Base-by-base conservation (phyloP, 2,797 vertebrate species). In the Semotilus atromaculatus region DNA sequence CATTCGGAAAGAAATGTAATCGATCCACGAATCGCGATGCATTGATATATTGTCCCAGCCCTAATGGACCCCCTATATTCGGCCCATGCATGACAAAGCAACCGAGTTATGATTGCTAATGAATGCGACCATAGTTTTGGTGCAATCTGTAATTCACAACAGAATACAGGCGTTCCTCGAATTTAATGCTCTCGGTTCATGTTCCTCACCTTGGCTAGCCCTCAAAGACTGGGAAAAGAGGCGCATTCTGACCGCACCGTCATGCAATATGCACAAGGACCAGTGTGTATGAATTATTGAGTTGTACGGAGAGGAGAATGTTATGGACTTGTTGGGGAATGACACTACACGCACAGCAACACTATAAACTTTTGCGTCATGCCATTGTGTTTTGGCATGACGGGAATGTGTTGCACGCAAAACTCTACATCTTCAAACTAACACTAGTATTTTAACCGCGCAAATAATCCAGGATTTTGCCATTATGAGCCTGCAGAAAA, bases 241-340 rank as follows among this genome's bases (percentile, higher is more conserved):
- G 31, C 5, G 7, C 9, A 43, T 80, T 88, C 83, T 53, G 55
- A 48, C 68, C 5, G 26, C 58, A 55, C 38, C n/a, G 31, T 55
- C 81, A 82, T 67, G 72, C 74, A 80, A 75, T 81, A 85, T 87
- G 55, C 82, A 80, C 26, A 58, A 79, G 23, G 58, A 81, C 51
- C 48, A 71, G 60, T 23, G 31, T 55, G 26, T 45, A 84, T 86
- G 45, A 84, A 88, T 86, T 81, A 78, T 84, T 71, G 68, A 85
- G 38, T 62, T 48, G 26, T 43, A 19, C 23, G 3, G 34, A 4
- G 23, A 38, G 40, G 10, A 3, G 48, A 75, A 85, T 53, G 58
- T 45, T 84, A 55, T 36, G 23, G 21, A 58, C 58, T 76, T 55
- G 26, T 55, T 58, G 26, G 38, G 58, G n/a, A 64, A 60, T 3